phyloP scores from a whole-genome alignment of 2,113 vertebrate genomes.

The Toxostoma redivivum region DNA sequence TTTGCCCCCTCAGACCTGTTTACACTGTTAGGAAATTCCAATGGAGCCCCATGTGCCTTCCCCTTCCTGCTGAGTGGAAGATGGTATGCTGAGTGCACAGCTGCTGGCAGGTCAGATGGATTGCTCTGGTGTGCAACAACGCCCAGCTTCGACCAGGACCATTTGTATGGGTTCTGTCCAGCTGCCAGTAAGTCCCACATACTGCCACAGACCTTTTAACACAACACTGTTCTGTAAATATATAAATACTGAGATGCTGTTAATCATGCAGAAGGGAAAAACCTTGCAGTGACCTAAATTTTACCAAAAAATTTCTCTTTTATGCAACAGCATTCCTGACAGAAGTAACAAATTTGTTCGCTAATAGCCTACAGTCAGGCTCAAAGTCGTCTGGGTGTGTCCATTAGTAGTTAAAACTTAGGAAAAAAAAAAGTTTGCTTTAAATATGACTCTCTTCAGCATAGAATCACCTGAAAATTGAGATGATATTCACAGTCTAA shows the following conservation, averaged over 20 bases:
- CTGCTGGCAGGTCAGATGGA: constrained; percentile 71
- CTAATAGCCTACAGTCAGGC: neutral
- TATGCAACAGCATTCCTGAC: neutral
- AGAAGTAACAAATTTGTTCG: neutral
- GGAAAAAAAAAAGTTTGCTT: neutral
- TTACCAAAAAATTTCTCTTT: neutral
- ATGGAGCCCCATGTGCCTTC: constrained; percentile 80
- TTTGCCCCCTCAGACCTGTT: constrained; percentile 75
- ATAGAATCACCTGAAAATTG: neutral
- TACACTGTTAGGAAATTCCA: constrained; percentile 83
- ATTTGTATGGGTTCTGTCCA: constrained; percentile 85
- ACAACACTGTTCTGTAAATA: neutral
- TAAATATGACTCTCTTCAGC: neutral
- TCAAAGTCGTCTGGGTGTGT: neutral
- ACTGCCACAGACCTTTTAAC: neutral
- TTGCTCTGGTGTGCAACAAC: constrained; percentile 85
- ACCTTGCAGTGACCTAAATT: neutral
- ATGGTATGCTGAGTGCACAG: constrained; percentile 80
- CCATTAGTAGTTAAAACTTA: neutral
- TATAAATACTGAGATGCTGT: neutral
- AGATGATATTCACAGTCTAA: neutral
- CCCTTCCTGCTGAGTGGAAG: constrained; percentile 79
- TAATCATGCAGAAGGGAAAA: neutral
- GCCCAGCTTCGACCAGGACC: constrained; percentile 60
- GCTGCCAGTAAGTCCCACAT: constrained; percentile 70